phyloP scores from a whole-genome alignment of 92 coral and sea anemone genomes.

The Zoanthus solanderi region DNA sequence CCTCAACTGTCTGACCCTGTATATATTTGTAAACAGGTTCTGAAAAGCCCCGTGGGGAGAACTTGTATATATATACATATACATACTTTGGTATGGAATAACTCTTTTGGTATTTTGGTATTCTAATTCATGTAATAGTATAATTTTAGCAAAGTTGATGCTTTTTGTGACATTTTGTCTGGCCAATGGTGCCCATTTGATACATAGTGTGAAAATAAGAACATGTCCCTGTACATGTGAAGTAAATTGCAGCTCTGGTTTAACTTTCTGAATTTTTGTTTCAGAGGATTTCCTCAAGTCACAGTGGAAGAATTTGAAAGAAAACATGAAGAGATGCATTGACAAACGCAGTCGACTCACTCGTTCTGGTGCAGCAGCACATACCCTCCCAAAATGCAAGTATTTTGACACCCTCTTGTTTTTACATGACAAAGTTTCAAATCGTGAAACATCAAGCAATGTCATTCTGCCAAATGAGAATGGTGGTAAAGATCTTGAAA shows the following conservation, averaged over 20 bases:
- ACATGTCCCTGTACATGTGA: slow-evolving; percentile 9
- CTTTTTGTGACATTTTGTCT: slow-evolving; percentile 16
- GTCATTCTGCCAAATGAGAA: slow-evolving; percentile 35
- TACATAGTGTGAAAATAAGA: neutral
- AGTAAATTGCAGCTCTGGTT: slow-evolving; percentile 30
- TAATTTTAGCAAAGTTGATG: neutral
- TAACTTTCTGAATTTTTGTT: slow-evolving; percentile 15
- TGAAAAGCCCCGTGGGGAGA: too few relatives aligned
- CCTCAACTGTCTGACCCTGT: too few relatives aligned
- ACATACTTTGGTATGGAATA: slow-evolving; percentile 1
- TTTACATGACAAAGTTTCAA: slow-evolving; percentile 46
- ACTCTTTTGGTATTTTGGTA: slow-evolving; percentile 18
- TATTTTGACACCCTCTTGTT: slow-evolving; percentile 47
- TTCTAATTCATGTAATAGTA: slow-evolving; percentile 4
- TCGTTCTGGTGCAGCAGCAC: slow-evolving; percentile 57
- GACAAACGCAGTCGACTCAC: slow-evolving; percentile 38
- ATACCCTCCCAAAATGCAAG: slow-evolving; percentile 47
- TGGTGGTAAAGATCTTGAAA: slow-evolving; percentile 17
- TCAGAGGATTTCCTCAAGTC: slow-evolving; percentile 38
- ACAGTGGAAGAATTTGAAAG: slow-evolving; percentile 45
- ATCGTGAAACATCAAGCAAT: slow-evolving; percentile 42
- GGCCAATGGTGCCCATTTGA: slow-evolving; percentile 13
- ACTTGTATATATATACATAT: too few relatives aligned
- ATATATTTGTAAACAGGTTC: too few relatives aligned
- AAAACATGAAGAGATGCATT: slow-evolving; percentile 47